phyloP scores from a whole-genome alignment of 2,888 invertebrate genomes.

The Drosophila mercatorum region DNA sequence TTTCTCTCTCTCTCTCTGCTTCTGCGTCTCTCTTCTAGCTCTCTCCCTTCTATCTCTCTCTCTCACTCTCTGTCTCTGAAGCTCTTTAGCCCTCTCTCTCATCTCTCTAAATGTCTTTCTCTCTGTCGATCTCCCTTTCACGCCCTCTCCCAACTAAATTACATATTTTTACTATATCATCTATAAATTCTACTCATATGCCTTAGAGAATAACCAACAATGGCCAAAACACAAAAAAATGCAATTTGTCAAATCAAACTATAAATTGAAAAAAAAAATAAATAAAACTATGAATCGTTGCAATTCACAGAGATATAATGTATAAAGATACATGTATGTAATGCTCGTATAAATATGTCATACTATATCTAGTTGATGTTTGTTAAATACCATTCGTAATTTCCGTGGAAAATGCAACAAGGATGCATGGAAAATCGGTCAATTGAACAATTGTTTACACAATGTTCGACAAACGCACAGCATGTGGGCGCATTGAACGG shows the following conservation, averaged over 20 bases:
- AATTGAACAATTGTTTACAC: constrained; percentile 59
- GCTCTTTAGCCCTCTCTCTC: not conserved
- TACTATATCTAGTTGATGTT: constrained; percentile 38
- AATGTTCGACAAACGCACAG: constrained; percentile 60
- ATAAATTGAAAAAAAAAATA: constrained; percentile 3
- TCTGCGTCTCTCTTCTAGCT: too few species aligned
- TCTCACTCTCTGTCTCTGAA: not conserved
- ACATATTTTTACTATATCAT: not conserved
- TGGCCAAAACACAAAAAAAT: not conserved
- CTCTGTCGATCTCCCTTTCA: not conserved
- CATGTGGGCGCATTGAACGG: constrained; percentile 73
- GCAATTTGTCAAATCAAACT: constrained; percentile 32
- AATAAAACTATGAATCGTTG: constrained; percentile 14
- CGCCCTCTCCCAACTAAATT: not conserved
- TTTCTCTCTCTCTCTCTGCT: not conserved
- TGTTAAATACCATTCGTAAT: constrained; percentile 54
- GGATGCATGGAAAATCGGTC: constrained; percentile 40
- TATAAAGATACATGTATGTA: not conserved
- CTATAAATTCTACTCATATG: not conserved
- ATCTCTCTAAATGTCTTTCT: not conserved
- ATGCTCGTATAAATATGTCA: constrained; percentile 21
- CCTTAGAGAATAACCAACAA: constrained; percentile 1
- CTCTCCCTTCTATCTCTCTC: not conserved
- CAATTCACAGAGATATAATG: not conserved
- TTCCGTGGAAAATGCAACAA: constrained; percentile 69